A percentile compares a stretch with the other conserved stretches of the same genome.
phyloP scores from a whole-genome alignment of 2,113 vertebrate species.

The Odocoileus hemionus region DNA sequence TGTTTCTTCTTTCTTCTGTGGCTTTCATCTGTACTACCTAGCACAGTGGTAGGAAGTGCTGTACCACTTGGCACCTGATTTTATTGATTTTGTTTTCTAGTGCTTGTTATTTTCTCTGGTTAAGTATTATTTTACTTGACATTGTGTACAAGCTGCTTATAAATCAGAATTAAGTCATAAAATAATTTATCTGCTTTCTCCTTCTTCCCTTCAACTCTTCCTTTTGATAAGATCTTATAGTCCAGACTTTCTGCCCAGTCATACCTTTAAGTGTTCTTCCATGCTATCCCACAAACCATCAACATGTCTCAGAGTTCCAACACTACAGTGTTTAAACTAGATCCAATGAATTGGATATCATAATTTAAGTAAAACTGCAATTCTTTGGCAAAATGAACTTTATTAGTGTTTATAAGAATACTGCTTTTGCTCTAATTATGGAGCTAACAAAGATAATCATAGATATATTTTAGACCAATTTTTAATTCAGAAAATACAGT shows the following conservation, averaged over 20 bases:
- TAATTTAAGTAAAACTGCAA: background rate
- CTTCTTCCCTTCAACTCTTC: background rate
- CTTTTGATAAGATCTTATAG: background rate
- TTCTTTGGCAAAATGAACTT: background rate
- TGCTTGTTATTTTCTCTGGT: background rate
- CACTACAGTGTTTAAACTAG: background rate
- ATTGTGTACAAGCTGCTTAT: background rate
- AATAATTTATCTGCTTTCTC: background rate
- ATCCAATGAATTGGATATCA: background rate
- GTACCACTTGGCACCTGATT: background rate
- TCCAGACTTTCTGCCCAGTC: background rate
- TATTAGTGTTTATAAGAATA: background rate
- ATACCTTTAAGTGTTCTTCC: background rate
- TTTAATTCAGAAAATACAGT: background rate
- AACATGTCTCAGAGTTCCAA: background rate
- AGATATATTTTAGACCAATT: background rate
- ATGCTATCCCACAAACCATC: background rate
- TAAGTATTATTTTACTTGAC: background rate
- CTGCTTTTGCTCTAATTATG: background rate
- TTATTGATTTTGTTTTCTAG: background rate
- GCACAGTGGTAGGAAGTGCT: background rate
- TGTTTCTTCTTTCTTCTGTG: background rate
- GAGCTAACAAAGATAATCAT: background rate
- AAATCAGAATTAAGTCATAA: background rate
- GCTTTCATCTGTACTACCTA: background rate